Evolutionary conservation across 2,888 invertebrate genomes (phyloP).

Genomic region (Chalcosyrphus nemorum): DNA sequence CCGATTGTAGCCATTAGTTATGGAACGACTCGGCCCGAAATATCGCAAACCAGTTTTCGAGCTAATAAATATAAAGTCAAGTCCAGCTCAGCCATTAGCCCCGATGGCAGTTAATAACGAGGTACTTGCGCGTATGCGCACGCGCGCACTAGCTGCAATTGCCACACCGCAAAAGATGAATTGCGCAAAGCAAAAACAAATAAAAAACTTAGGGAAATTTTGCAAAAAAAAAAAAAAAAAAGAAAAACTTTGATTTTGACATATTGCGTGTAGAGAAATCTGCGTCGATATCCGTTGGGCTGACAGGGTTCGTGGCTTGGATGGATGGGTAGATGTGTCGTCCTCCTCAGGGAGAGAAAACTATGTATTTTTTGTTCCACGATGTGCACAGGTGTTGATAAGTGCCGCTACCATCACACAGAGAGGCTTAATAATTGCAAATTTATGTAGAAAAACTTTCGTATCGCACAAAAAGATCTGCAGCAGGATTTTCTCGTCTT

Average conservation of each 20-base stretch:
- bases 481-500: conserved; percentile 65
- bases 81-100: conserved; percentile 62
- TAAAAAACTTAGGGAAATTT: conserved; percentile 33
- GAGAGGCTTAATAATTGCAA: conserved; percentile 56
- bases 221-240: neutral
- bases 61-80: conserved; percentile 61
- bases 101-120: conserved; percentile 29
- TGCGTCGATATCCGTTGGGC: conserved; percentile 14
- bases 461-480: conserved; percentile 45
- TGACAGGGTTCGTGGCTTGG: conserved; percentile 16
- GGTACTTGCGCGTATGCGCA: conserved; percentile 33
- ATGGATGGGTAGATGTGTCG: neutral
- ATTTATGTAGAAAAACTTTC: conserved; percentile 67
- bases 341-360: conserved; percentile 59
- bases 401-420: neutral
- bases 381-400: conserved; percentile 51
- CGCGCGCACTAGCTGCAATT: conserved; percentile 41
- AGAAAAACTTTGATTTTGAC: neutral
- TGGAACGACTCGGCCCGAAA: conserved; percentile 24
- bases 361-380: neutral
- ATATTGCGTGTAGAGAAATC: conserved; percentile 22
- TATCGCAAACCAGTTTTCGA: conserved; percentile 58
- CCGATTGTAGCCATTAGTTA: conserved; percentile 28
- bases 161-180: conserved; percentile 33
- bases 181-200: conserved; percentile 56